Evolutionary conservation across 1,140 invertebrate species (phyloP).

Genomic region (Drosophila albomicans): DNA sequence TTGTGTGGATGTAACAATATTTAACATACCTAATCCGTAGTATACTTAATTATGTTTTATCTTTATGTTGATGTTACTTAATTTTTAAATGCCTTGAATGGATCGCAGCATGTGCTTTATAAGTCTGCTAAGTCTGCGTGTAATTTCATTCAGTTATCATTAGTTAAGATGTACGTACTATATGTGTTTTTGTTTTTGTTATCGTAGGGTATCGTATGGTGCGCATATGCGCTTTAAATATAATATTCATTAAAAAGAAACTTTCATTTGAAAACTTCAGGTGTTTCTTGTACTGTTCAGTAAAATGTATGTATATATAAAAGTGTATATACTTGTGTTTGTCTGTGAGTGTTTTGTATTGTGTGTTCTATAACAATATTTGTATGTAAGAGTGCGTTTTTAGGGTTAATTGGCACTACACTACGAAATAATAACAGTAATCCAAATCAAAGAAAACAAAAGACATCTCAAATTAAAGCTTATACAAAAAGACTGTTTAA

Average conservation of each 20-base stretch:
- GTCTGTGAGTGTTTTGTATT: conserved; percentile 10
- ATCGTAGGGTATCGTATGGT: conserved; percentile 38
- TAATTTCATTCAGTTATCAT: conserved; percentile 41
- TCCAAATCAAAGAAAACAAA: conserved; percentile 22
- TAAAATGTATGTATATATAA: conserved; percentile 44
- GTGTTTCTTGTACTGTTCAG: conserved; percentile 84
- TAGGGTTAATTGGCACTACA: conserved; percentile 52
- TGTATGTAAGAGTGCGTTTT: conserved; percentile 18
- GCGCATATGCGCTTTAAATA: conserved; percentile 58
- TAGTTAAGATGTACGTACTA: conserved; percentile 31
- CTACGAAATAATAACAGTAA: conserved; percentile 12
- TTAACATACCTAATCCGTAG: conserved; percentile 54
- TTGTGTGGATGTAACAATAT: conserved; percentile 55
- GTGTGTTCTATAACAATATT: conserved; percentile 31
- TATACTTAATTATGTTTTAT: conserved; percentile 9
- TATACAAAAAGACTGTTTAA: conserved; percentile 55
- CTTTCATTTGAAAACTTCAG: conserved; percentile 84
- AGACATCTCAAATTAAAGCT: conserved; percentile 31
- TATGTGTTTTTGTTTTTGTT: conserved; percentile 26
- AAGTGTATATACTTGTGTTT: conserved; percentile 34
- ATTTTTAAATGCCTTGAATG: conserved; percentile 14
- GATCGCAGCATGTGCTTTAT: conserved; percentile 46
- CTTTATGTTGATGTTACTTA: conserved; percentile 12
- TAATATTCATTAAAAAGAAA: conserved; percentile 80
- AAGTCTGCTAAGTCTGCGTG: conserved; percentile 58